A percentile compares a stretch with the other conserved stretches of the same genome.
Evolutionary conservation across 2,113 vertebrate genomes (phyloP).

Genomic region (Ariopsis seemanni): DNA sequence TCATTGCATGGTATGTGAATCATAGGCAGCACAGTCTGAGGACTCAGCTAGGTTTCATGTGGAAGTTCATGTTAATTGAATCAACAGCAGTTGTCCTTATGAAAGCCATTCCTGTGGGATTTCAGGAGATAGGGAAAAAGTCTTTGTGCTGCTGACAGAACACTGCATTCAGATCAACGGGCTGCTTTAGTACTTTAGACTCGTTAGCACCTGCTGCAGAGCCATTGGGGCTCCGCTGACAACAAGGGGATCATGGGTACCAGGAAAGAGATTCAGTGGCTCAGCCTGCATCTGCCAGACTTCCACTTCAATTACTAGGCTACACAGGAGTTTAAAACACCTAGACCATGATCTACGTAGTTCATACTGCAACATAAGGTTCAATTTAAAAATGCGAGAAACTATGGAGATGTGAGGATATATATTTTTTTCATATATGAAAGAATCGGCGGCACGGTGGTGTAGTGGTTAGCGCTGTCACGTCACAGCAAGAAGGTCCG

Average conservation of each 20-base stretch:
- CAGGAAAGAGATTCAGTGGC: constrained; percentile 36
- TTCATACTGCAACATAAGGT: constrained; percentile 9
- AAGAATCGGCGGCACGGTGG: too few relatives aligned
- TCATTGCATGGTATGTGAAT: constrained; percentile 11
- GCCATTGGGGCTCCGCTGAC: constrained; percentile 21
- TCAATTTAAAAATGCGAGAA: constrained; percentile 12
- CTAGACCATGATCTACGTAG: constrained; percentile 36
- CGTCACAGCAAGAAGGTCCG: too few relatives aligned
- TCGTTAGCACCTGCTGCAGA: constrained; percentile 44
- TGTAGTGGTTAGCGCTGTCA: too few relatives aligned
- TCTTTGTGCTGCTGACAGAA: constrained; percentile 4
- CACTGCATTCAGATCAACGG: constrained; percentile 26
- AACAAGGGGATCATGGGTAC: constrained; percentile 33
- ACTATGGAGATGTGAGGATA: neutral
- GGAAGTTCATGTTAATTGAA: constrained; percentile 10
- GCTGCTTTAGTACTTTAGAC: constrained; percentile 40
- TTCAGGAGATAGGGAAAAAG: constrained; percentile 18
- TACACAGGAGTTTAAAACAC: constrained; percentile 39
- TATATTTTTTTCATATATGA: too few relatives aligned
- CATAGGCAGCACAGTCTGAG: constrained; percentile 4
- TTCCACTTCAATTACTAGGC: constrained; percentile 25
- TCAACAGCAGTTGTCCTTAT: constrained; percentile 28
- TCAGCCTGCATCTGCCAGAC: constrained; percentile 32
- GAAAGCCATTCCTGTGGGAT: constrained; percentile 12
- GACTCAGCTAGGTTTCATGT: neutral